Percentiles rank a stretch among this genome's conserved stretches.
Conservation (phyloP, 2,113 vertebrate species). For the Prunella himalayana region DNA sequence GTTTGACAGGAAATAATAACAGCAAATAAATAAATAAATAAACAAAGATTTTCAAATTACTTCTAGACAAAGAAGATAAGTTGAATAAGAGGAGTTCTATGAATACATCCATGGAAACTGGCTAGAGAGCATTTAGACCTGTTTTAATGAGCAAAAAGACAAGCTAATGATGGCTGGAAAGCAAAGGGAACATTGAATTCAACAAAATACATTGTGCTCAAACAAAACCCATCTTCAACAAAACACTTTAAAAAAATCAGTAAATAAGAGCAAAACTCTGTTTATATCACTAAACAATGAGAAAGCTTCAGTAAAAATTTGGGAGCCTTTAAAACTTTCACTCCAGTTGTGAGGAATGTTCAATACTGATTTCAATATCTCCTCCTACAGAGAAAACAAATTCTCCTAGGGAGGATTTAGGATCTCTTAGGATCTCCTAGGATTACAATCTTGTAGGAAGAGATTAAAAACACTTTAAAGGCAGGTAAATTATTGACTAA, state of each 20-base stretch:
- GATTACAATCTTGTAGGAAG: accelerated
- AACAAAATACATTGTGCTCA: background rate
- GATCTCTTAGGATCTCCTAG: background rate
- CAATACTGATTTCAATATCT: background rate
- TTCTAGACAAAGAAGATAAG: background rate
- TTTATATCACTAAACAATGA: background rate
- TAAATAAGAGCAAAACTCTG: background rate
- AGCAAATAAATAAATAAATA: background rate
- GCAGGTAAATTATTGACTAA: background rate
- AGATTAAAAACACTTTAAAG: background rate
- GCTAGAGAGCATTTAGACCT: background rate
- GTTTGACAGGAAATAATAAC: background rate
- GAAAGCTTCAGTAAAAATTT: background rate
- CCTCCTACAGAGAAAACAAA: background rate
- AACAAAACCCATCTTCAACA: background rate
- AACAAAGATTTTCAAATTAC: background rate
- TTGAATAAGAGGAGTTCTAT: background rate
- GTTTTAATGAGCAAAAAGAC: slow-evolving; percentile 1
- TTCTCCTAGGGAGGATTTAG: background rate
- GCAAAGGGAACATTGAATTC: background rate
- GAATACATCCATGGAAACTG: slow-evolving; percentile 32
- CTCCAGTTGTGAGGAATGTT: background rate
- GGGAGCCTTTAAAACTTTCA: background rate
- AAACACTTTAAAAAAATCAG: background rate
- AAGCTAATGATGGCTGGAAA: background rate